Percentiles rank a stretch among this genome's conserved stretches.
phyloP scores from a whole-genome alignment of 2,888 invertebrate species.

The Boloria euphrosyne region DNA sequence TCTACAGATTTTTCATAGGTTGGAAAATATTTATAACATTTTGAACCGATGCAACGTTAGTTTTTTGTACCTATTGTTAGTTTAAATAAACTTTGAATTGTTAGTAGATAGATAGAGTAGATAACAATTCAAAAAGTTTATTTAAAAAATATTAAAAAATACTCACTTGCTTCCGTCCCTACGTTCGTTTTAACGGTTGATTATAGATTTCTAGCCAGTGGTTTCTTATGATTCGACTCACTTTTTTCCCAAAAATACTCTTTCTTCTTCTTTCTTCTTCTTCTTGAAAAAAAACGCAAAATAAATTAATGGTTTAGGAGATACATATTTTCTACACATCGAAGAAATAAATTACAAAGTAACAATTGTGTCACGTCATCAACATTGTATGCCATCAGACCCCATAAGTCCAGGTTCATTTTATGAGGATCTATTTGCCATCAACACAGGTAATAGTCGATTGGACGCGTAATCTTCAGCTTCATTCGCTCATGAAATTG shows the following conservation, averaged over 20 bases:
- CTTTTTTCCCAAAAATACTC: too few relatives aligned
- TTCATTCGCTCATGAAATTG: constrained; percentile 58
- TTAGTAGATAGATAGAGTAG: not conserved
- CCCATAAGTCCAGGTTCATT: constrained; percentile 32
- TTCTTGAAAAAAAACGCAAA: too few relatives aligned
- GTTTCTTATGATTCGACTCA: too few relatives aligned
- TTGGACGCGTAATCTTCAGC: constrained; percentile 45
- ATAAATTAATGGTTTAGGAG: too few relatives aligned
- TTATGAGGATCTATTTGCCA: constrained; percentile 46
- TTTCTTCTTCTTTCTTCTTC: too few relatives aligned
- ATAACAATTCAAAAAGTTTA: too few relatives aligned
- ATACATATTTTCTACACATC: too few relatives aligned
- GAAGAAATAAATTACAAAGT: not conserved
- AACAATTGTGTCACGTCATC: not conserved
- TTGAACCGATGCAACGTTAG: not conserved
- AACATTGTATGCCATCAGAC: constrained; percentile 3
- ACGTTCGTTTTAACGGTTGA: too few relatives aligned
- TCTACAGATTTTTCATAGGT: constrained; percentile 3
- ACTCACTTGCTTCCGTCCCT: too few relatives aligned
- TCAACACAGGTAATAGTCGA: constrained; percentile 53
- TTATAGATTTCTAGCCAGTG: too few relatives aligned
- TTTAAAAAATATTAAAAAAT: too few relatives aligned
- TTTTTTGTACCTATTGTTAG: not conserved
- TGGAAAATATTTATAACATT: constrained; percentile 2
- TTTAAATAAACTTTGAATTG: constrained; percentile 8